Evolutionary conservation across 2,888 invertebrate genomes (phyloP).

Genomic region (Pollenia labialis): DNA sequence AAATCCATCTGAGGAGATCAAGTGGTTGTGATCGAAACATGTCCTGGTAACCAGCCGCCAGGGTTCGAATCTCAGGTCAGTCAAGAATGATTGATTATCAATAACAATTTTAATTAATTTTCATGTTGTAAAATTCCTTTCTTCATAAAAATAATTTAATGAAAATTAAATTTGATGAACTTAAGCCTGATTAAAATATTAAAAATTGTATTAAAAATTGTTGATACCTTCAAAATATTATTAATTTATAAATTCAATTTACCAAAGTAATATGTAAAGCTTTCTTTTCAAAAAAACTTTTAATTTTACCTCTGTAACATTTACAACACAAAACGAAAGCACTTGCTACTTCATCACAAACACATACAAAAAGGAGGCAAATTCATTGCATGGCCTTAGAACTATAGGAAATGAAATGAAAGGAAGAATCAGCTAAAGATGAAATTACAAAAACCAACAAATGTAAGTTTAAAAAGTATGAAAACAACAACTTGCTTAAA

Average conservation of each 20-base stretch:
- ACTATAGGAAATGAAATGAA: background rate
- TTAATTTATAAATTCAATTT: background rate
- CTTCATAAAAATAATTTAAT: too few relatives aligned
- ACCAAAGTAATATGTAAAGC: too few relatives aligned
- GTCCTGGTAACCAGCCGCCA: too few relatives aligned
- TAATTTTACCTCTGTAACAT: background rate
- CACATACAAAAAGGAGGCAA: background rate
- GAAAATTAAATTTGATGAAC: too few relatives aligned
- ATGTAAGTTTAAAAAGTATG: background rate
- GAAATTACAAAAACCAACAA: conserved; percentile 27
- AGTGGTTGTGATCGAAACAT: too few relatives aligned
- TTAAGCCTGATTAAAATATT: too few relatives aligned
- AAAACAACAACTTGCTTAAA: conserved; percentile 14
- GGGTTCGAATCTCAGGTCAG: too few relatives aligned
- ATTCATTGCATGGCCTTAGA: conserved; percentile 8
- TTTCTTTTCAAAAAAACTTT: conserved; percentile 3
- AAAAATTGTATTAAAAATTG: too few relatives aligned
- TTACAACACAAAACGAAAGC: conserved; percentile 10
- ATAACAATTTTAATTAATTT: too few relatives aligned
- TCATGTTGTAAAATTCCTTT: too few relatives aligned
- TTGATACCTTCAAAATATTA: background rate
- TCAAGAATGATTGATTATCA: too few relatives aligned
- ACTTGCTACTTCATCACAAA: conserved; percentile 34
- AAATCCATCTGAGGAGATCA: too few relatives aligned
- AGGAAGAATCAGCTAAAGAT: conserved; percentile 16